These are phyloP conservation scores for Ammospiza nelsoni DNA, from an alignment of 2,113 vertebrate species.

Conservation along the genomic window DNA sequence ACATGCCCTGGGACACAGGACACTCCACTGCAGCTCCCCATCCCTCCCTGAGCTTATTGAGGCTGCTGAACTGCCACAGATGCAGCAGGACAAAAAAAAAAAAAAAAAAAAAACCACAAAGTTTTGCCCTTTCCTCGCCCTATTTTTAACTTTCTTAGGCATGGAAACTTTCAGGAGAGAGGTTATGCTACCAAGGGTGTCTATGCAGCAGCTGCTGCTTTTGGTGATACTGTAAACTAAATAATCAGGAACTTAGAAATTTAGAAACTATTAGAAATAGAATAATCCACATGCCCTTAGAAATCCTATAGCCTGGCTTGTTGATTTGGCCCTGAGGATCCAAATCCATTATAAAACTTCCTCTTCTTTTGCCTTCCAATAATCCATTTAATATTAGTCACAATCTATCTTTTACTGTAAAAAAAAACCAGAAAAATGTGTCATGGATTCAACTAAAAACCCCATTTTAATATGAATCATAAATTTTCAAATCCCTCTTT, in stretches of 20 bases:
- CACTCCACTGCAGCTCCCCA: neutral
- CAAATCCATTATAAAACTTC: neutral
- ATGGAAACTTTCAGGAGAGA: neutral
- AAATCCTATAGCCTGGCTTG: neutral
- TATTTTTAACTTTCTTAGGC: neutral
- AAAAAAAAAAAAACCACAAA: no score
- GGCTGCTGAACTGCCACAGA: neutral
- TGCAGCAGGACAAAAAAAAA: neutral
- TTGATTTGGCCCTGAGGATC: neutral
- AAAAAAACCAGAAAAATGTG: neutral
- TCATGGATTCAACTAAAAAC: neutral
- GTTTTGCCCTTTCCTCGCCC: neutral
- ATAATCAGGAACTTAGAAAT: neutral
- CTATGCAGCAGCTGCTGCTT: rapidly evolving
- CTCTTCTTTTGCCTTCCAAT: neutral
- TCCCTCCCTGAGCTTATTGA: neutral
- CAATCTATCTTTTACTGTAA: neutral
- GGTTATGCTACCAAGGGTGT: neutral
- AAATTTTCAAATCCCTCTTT: neutral
- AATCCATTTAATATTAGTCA: neutral
- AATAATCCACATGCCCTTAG: neutral
- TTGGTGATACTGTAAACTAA: neutral
- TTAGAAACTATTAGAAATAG: no score
- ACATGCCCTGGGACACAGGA: rapidly evolving
- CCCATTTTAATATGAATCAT: neutral